Conservation (phyloP, 2,113 vertebrate genomes). For the Podilymbus podiceps region DNA sequence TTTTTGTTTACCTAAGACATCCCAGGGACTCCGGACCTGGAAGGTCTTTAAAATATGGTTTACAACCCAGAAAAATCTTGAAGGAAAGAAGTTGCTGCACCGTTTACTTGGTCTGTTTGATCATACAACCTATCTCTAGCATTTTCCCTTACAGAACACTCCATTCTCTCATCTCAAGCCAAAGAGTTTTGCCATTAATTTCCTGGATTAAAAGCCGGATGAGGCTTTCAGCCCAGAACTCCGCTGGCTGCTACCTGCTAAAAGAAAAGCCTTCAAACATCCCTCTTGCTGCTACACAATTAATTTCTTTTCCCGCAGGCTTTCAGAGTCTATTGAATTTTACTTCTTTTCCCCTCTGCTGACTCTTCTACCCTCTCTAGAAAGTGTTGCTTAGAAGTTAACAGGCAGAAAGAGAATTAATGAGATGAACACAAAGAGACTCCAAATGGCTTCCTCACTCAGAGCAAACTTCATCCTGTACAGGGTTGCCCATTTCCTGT, state of each 20-base stretch:
- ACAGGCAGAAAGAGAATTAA: constrained; percentile 23
- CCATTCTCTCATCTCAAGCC: neutral
- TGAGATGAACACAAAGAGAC: neutral
- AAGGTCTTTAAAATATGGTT: neutral
- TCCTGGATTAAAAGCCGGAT: neutral
- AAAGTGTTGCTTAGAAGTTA: constrained; percentile 19
- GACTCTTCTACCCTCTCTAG: neutral
- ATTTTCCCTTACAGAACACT: neutral
- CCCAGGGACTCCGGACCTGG: neutral
- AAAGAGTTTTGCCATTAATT: neutral
- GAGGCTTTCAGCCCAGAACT: neutral
- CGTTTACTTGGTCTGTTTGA: neutral
- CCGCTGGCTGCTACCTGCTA: neutral
- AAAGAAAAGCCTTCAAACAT: neutral
- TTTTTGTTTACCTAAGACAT: neutral
- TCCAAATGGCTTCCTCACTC: neutral
- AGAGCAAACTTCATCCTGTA: neutral
- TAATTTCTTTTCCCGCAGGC: neutral
- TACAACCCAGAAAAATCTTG: neutral
- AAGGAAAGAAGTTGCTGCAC: neutral
- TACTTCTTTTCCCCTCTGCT: neutral
- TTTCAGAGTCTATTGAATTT: constrained; percentile 32
- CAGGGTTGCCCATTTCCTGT: neutral
- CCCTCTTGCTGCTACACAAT: constrained; percentile 11
- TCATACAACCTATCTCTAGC: neutral